Evolutionary conservation across 1,140 invertebrate genomes (phyloP).

Genomic region (Bilobella aurantiaca): DNA sequence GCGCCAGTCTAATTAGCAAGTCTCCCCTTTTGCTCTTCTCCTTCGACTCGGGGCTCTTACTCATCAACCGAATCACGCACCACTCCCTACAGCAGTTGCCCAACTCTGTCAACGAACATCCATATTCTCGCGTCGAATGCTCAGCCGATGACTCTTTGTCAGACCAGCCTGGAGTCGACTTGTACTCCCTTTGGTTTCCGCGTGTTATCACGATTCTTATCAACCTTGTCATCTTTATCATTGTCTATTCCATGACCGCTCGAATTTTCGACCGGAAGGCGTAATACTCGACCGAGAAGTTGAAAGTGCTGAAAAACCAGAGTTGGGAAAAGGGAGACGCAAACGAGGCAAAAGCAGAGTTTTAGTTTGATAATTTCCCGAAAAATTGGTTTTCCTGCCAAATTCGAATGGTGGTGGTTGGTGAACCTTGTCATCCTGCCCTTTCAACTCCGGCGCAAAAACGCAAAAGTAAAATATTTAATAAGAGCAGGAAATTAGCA

Average conservation of each 20-base stretch:
- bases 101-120: not conserved
- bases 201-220: conserved; percentile 18
- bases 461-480: not conserved
- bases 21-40: conserved; percentile 31
- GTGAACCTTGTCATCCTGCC: conserved; percentile 13
- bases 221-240: conserved; percentile 24
- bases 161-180: not conserved
- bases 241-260: conserved; percentile 23
- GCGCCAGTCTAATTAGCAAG: not conserved
- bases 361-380: conserved; percentile 9
- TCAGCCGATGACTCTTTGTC: conserved; percentile 4
- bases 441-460: not conserved
- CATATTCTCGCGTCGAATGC: conserved; percentile 14
- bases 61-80: conserved; percentile 27
- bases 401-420: not conserved
- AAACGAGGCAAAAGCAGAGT: not conserved
- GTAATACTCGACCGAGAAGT: conserved; percentile 6
- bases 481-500: not conserved
- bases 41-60: conserved; percentile 31
- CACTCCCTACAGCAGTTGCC: not conserved
- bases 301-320: conserved; percentile 3
- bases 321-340: not conserved
- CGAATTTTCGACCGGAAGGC: conserved; percentile 8
- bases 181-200: conserved; percentile 13
- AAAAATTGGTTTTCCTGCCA: not conserved